Conservation (phyloP, 2,113 vertebrate species). For the Clarias magur region DNA sequence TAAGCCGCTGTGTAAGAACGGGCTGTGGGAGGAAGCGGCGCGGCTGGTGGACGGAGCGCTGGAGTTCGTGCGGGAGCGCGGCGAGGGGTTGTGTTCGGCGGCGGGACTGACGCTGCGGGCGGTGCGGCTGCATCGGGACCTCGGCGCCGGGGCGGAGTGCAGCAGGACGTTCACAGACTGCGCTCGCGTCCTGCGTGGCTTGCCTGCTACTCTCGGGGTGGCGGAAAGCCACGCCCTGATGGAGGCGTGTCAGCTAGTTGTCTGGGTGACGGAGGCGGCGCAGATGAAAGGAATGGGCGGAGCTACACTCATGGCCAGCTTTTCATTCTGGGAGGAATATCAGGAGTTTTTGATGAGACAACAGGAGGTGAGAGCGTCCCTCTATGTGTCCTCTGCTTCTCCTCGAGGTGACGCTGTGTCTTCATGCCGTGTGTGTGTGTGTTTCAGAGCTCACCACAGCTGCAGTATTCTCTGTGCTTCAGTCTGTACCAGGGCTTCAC, state of each 20-base stretch:
- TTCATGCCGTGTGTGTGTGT: background rate
- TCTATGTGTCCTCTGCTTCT: background rate
- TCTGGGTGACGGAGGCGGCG: constrained; percentile 67
- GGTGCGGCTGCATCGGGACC: constrained; percentile 62
- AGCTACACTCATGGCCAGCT: constrained; percentile 67
- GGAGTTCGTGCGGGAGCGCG: constrained; percentile 31
- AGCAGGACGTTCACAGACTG: constrained; percentile 63
- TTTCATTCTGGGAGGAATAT: constrained; percentile 76
- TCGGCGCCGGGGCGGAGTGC: constrained; percentile 23
- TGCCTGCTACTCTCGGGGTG: constrained; percentile 48
- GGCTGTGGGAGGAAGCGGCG: constrained; percentile 57
- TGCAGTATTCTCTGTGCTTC: constrained; percentile 77
- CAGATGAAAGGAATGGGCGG: constrained; percentile 52
- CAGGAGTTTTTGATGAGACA: constrained; percentile 62
- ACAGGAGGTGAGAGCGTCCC: constrained; percentile 60
- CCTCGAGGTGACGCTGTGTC: background rate
- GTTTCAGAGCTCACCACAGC: constrained; percentile 56
- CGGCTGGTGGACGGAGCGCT: constrained; percentile 52
- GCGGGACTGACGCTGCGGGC: constrained; percentile 64
- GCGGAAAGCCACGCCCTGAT: constrained; percentile 66
- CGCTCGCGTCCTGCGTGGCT: constrained; percentile 62
- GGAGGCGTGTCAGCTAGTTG: constrained; percentile 76
- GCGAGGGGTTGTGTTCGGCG: constrained; percentile 12
- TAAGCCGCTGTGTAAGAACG: constrained; percentile 74
- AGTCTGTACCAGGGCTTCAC: constrained; percentile 77